Evolutionary conservation across 2,888 invertebrate species (phyloP), one percentile per base, ranked within the genome.

Genomic region (Ichneumoninae sp.): DNA sequence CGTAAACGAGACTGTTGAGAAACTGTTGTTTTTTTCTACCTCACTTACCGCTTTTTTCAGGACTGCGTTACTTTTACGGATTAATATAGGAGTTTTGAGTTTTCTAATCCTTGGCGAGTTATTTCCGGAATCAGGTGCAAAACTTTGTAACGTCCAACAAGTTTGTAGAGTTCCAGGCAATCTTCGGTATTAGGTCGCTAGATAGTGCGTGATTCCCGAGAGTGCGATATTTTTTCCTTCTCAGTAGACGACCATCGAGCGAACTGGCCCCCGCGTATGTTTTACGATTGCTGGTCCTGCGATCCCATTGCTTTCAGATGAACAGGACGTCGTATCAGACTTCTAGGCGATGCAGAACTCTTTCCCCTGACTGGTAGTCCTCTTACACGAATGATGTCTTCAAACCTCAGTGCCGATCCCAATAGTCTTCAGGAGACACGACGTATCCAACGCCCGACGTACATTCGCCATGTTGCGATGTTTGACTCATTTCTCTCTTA

Each of bases 381-480:
- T 57, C 36, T 16, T 36, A 16, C 30, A 22, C 73, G 40, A 70
- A 33, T 47, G 36, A 73, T 80, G 7, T 16, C 36, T 52, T 30
- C 36, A 30, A 5, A 13, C n/a, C 50, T 22, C 47, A n/a, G 36
- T 50, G 10, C 52, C 6, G 16, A 57, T 19, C 16, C 22, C 50
- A 74, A 63, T 6, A 8, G 19, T 40, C 50, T 68, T 50, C 40
- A 52, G 69, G 40, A 19, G 52, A 74, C 50, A 73, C 69, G 83
- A 79, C 26, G 52, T 74, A 66, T 69, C 33, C 63, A 50, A 74
- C 83, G 83, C 44, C 69, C 78, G 30, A 78, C 79, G 69, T 70
- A 75, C 52, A 73, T 69, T n/a, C 83, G 83, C 83, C 83, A 83
- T 83, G 16, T 83, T 79, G 74, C 79, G 54, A 79, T 83, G 19